Conservation (phyloP, 2,888 invertebrate genomes). For the Rhyacophila evoluta region DNA sequence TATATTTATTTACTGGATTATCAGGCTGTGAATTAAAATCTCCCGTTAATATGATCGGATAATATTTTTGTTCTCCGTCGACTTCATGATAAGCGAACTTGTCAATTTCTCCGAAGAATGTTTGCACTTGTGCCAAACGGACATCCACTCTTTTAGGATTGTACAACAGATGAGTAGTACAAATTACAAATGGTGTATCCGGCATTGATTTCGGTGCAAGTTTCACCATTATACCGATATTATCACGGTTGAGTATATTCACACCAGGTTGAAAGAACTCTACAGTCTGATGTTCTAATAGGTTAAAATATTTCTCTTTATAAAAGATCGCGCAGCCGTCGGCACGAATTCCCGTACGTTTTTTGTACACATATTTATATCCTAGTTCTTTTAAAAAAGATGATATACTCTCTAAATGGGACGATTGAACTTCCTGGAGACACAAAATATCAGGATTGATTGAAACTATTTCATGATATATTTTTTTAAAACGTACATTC, state of each 20-base stretch:
- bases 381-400: conserved; percentile 71
- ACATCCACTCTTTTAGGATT: conserved; percentile 92
- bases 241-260: conserved; percentile 83
- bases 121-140: conserved; percentile 87
- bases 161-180: conserved; percentile 94
- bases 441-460: conserved; percentile 77
- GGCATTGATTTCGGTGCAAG: conserved; percentile 71
- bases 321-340: conserved; percentile 96
- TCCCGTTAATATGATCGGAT: conserved; percentile 88
- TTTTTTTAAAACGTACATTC: conserved; percentile 72
- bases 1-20: conserved; percentile 77
- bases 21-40: conserved; percentile 90
- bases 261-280: conserved; percentile 76
- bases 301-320: conserved; percentile 74
- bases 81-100: conserved; percentile 72
- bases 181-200: conserved; percentile 76
- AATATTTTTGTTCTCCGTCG: conserved; percentile 56
- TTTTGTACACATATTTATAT: conserved; percentile 83
- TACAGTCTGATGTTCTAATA: conserved; percentile 75
- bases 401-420: conserved; percentile 77
- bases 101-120: conserved; percentile 88
- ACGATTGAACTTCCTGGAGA: conserved; percentile 90
- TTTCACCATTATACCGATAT: conserved; percentile 86
- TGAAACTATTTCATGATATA: conserved; percentile 66
- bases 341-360: conserved; percentile 80